Evolutionary conservation across 2,888 invertebrate species (phyloP).

Genomic region (Tetanocera ferruginea): DNA sequence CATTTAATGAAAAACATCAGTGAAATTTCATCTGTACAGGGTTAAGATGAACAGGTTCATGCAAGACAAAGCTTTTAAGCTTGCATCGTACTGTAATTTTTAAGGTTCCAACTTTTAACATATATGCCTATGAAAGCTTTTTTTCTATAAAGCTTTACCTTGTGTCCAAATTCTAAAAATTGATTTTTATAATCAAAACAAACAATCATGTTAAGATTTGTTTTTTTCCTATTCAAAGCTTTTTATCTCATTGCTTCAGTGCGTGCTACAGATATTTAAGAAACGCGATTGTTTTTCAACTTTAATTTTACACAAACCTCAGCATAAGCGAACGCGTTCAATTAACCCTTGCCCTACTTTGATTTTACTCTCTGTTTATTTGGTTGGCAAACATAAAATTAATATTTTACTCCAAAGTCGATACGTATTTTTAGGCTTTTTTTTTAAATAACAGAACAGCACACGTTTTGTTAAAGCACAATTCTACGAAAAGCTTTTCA

Average conservation of each 20-base stretch:
- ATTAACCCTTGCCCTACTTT: not conserved
- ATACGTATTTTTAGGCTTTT: conserved; percentile 70
- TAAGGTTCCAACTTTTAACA: not conserved
- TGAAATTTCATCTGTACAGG: no score
- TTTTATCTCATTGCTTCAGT: not conserved
- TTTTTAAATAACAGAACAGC: conserved; percentile 46
- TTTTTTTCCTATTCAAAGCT: not conserved
- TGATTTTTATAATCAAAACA: not conserved
- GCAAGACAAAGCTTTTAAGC: no score
- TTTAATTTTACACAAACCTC: conserved; percentile 19
- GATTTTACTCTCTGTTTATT: conserved; percentile 2
- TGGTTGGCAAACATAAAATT: conserved; percentile 45
- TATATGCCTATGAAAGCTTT: not conserved
- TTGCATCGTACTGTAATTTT: not conserved
- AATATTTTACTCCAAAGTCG: conserved; percentile 66
- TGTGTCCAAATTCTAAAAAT: no score
- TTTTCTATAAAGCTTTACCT: not conserved
- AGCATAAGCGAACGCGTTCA: conserved; percentile 6
- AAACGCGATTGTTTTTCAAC: not conserved
- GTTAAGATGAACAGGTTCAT: no score
- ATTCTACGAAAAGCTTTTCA: conserved; percentile 56
- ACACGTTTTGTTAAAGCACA: conserved; percentile 42
- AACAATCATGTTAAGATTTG: not conserved
- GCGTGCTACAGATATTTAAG: not conserved
- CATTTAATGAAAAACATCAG: not conserved